A percentile compares a stretch with the other conserved stretches of the same genome.
These are phyloP conservation scores for Sclerodermus sp. DNA, from an alignment of 2,888 invertebrate genomes.

Conservation along the genomic window DNA sequence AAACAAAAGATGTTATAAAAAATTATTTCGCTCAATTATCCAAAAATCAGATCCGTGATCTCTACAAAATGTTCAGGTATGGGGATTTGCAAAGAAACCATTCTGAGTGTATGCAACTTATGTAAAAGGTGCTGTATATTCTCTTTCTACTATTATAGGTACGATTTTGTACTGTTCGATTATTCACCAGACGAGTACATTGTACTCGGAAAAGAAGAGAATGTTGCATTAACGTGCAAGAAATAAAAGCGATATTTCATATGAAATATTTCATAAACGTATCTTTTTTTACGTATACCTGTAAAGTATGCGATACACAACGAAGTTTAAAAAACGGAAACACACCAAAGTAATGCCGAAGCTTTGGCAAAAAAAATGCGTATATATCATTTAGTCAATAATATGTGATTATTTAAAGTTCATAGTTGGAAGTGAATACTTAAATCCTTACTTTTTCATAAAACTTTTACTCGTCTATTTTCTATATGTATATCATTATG, in stretches of 20 bases:
- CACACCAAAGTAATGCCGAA: too few relatives aligned
- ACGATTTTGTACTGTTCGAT: conserved; percentile 86
- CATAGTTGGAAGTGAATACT: too few relatives aligned
- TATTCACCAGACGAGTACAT: conserved; percentile 76
- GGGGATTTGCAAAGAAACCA: neutral
- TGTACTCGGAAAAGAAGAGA: conserved; percentile 60
- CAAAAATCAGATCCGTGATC: conserved; percentile 71
- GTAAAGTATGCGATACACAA: too few relatives aligned
- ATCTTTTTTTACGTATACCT: too few relatives aligned
- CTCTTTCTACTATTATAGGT: conserved; percentile 62
- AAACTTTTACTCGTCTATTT: too few relatives aligned
- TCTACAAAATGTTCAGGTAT: conserved; percentile 80
- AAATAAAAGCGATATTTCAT: conserved; percentile 27
- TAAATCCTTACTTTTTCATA: too few relatives aligned
- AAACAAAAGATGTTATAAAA: conserved; percentile 72
- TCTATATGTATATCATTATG: too few relatives aligned
- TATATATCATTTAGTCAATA: too few relatives aligned
- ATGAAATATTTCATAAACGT: neutral
- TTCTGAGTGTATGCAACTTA: neutral
- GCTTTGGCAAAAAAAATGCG: too few relatives aligned
- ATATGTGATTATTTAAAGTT: too few relatives aligned
- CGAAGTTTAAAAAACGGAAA: too few relatives aligned
- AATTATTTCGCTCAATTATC: conserved; percentile 78
- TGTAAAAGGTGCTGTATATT: neutral
- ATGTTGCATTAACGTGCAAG: conserved; percentile 44